Evolutionary conservation across 2,113 vertebrate genomes (phyloP).

Genomic region (Thalassoma bifasciatum): DNA sequence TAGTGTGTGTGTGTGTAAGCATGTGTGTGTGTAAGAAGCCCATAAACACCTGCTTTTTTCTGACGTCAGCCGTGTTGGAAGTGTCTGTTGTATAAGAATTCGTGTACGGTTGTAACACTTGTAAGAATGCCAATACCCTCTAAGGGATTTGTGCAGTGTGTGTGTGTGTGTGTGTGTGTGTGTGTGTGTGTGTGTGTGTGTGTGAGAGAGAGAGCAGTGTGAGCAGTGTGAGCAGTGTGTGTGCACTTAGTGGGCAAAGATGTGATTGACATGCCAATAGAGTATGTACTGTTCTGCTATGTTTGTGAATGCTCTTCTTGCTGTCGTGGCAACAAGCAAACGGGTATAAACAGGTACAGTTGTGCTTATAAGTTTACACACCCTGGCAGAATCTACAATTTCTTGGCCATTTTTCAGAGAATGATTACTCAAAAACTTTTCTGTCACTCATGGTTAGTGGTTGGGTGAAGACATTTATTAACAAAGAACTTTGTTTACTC

Average conservation of each 20-base stretch:
- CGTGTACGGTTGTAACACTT: conserved; percentile 21
- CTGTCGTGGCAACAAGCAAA: conserved; percentile 57
- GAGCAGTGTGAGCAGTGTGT: conserved; percentile 4
- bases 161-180: conserved; percentile 24
- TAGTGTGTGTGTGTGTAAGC: background rate
- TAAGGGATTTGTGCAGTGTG: conserved; percentile 30
- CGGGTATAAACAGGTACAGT: conserved; percentile 44
- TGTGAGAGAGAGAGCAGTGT: conserved; percentile 11
- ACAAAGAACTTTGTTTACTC: too few relatives aligned
- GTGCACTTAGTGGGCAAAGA: conserved; percentile 31
- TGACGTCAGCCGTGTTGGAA: conserved; percentile 22
- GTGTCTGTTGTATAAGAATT: conserved; percentile 28
- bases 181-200: conserved; percentile 9
- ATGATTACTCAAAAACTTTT: too few relatives aligned
- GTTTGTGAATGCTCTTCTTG: conserved; percentile 4
- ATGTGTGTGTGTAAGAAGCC: background rate
- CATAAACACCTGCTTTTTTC: conserved; percentile 43
- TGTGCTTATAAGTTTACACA: too few relatives aligned
- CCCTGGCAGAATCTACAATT: too few relatives aligned
- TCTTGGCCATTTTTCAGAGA: too few relatives aligned
- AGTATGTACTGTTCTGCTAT: background rate
- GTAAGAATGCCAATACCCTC: conserved; percentile 16
- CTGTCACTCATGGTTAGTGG: too few relatives aligned
- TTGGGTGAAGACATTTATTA: too few relatives aligned
- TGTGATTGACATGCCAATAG: conserved; percentile 19